Evolutionary conservation across 2,888 invertebrate species (phyloP), one percentile per base, ranked within the genome.

Genomic region (Atethmia centrago): DNA sequence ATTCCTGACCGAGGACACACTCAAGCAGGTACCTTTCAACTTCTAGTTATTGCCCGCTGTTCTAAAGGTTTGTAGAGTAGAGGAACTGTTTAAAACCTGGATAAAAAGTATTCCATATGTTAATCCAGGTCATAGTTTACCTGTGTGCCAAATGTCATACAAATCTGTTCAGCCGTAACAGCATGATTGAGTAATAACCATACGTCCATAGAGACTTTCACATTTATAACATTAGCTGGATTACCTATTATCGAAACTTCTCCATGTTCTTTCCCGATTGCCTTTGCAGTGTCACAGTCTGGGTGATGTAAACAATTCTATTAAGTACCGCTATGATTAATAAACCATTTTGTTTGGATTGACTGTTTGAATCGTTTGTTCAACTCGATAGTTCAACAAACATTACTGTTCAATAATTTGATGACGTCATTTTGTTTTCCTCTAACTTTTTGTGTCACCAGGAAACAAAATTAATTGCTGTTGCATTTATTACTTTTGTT

Each of bases 1-100:
- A 87, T 82, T 80, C 75, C 82, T 78, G 77, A 62, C 69, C 84
- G 86, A 87, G 86, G 84, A 77, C 83, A 83, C 53, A 76, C 42
- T 74, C 49, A 65, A 49, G 28, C 36, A 31, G 28, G 47, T 72
- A 62, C n/a, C 56, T 59, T 53, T 53, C 12, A 55, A 12, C n/a
- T 49, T 53, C 12, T 28, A 58, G 21, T 14, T 56, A 12, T 31
- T 28, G 36, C 19, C 7, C n/a, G 19, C 12, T 9, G 51, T n/a
- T 59, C 53, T 9, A 28, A 7, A 47, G 47, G n/a, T n/a, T n/a
- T 14, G 8, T 61, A 28, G 19, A 55, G 19, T 16, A 55, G 16
- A 16, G 31, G 2, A 51, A 47, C 5, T n/a, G 16, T 21, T 59
- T 28, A n/a, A 47, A 42, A 7, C 10, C 16, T 40, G 4, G 12